Conservation (phyloP, 1,140 invertebrate genomes). For the Melitaea cinxia region DNA sequence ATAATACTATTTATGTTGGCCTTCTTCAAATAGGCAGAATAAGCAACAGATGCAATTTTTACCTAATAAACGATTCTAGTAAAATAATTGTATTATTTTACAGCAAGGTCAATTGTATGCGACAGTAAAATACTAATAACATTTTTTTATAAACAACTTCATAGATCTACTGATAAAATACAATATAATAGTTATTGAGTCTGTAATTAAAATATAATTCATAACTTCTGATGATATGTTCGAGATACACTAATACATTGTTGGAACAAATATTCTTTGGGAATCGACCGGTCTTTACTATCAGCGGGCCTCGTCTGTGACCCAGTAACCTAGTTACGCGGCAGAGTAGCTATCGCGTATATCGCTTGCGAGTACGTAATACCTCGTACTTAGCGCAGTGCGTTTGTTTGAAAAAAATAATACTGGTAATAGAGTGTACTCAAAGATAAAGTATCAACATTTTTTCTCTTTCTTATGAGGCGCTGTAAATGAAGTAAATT, state of each 20-base stretch:
- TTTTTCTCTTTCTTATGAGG: too few species aligned
- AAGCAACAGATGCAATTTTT: too few species aligned
- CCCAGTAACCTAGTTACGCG: conserved; percentile 69
- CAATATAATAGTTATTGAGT: not conserved
- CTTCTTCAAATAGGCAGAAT: too few species aligned
- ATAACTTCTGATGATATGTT: not conserved
- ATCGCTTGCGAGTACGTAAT: conserved; percentile 51
- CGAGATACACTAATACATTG: conserved; percentile 7
- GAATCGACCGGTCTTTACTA: conserved; percentile 64
- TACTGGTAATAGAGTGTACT: not conserved
- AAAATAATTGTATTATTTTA: conserved; percentile 66
- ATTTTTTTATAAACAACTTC: not conserved
- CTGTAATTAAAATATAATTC: not conserved
- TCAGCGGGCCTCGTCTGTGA: conserved; percentile 73
- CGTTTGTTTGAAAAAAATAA: conserved; percentile 11
- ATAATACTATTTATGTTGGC: too few species aligned
- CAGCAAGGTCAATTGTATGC: conserved; percentile 69
- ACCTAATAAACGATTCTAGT: too few species aligned
- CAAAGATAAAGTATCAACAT: not conserved
- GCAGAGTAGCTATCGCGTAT: conserved; percentile 60
- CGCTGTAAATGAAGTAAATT: too few species aligned
- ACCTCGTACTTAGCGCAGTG: conserved; percentile 22
- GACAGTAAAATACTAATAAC: conserved; percentile 8
- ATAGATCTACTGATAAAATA: not conserved
- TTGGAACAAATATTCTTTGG: conserved; percentile 54